Percentiles rank a stretch among this genome's conserved stretches.
phyloP scores from a whole-genome alignment of 1,140 invertebrate genomes.

The Periplaneta americana region DNA sequence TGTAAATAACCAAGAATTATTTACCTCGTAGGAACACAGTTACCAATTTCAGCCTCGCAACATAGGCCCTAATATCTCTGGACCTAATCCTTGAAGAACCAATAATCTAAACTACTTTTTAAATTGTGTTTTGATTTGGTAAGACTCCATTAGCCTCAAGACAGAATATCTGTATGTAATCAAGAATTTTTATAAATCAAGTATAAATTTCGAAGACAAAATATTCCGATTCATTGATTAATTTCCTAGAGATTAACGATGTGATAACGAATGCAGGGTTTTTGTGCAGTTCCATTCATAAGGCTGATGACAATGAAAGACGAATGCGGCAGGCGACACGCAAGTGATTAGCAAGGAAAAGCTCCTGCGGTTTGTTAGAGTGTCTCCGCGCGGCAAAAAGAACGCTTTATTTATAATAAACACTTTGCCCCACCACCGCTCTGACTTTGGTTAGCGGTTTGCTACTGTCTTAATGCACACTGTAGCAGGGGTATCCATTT shows the following conservation, averaged over 20 bases:
- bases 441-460: not conserved
- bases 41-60: too few relatives aligned
- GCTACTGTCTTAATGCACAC: not conserved
- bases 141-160: too few relatives aligned
- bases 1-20: too few relatives aligned
- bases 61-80: too few relatives aligned
- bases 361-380: not conserved
- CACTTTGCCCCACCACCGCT: not conserved
- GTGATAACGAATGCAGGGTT: not conserved
- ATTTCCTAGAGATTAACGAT: not conserved
- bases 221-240: not conserved
- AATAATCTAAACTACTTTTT: too few relatives aligned
- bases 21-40: too few relatives aligned
- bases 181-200: too few relatives aligned
- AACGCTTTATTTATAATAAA: not conserved
- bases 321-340: not conserved
- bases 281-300: not conserved
- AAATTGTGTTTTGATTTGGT: too few relatives aligned
- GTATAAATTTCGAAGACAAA: too few relatives aligned
- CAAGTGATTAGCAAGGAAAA: not conserved
- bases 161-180: too few relatives aligned
- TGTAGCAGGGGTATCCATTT: not conserved
- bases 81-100: too few relatives aligned
- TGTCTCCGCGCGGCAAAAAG: not conserved
- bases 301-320: not conserved